These are phyloP conservation scores for Pissodes strobi DNA, from an alignment of 1,140 invertebrate genomes.

Conservation along the genomic window DNA sequence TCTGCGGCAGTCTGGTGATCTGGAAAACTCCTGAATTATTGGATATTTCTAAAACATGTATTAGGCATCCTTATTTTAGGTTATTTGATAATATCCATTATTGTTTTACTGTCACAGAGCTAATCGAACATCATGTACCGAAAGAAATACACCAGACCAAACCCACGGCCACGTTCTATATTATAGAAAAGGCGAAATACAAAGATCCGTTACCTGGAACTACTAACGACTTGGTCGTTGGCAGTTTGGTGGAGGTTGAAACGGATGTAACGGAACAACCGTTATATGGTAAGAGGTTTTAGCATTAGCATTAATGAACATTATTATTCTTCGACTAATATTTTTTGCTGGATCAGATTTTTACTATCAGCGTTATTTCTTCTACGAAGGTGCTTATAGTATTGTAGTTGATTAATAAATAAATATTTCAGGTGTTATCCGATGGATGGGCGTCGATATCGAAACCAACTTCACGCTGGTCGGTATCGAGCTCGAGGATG, in stretches of 20 bases:
- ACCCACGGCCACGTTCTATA: slow-evolving; percentile 38
- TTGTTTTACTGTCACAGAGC: no score
- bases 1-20: no score
- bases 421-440: slow-evolving; percentile 67
- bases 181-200: slow-evolving; percentile 44
- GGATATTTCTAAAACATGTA: no score
- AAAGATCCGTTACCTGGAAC: slow-evolving; percentile 43
- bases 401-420: no score
- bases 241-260: slow-evolving; percentile 74
- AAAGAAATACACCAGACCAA: slow-evolving; percentile 13
- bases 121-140: slow-evolving; percentile 13
- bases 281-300: slow-evolving; percentile 65
- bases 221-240: slow-evolving; percentile 67
- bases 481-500: slow-evolving; percentile 74
- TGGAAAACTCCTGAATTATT: no score
- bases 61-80: no score
- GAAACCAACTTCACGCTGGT: slow-evolving; percentile 55
- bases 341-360: no score
- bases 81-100: no score
- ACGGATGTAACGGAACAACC: slow-evolving; percentile 61
- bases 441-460: slow-evolving; percentile 76
- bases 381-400: no score
- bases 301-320: no score
- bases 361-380: no score
- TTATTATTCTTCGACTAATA: no score